A percentile compares a stretch with the other conserved stretches of the same genome.
These are phyloP conservation scores for Muricea muricata DNA, from an alignment of 92 coral and sea anemone species.

Conservation along the genomic window DNA sequence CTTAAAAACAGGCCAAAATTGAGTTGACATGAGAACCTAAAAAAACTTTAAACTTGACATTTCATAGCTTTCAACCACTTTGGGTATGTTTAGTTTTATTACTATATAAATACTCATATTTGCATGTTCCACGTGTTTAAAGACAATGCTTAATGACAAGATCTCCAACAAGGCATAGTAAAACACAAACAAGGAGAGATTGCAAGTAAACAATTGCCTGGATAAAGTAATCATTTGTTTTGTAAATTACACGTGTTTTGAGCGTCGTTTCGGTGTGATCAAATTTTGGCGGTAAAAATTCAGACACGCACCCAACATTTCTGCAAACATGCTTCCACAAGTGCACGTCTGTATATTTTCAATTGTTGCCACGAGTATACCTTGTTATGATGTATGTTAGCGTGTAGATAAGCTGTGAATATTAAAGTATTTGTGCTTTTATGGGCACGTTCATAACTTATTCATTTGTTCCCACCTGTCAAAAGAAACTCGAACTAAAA, in stretches of 20 bases:
- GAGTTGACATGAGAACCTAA: too few species aligned
- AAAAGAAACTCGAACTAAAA: too few species aligned
- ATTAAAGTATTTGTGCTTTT: too few species aligned
- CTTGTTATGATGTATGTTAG: too few species aligned
- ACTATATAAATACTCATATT: not conserved
- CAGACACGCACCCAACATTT: not conserved
- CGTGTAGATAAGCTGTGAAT: too few species aligned
- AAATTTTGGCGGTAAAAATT: constrained; percentile 10
- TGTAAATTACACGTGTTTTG: constrained; percentile 33
- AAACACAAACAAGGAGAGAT: not conserved
- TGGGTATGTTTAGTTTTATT: constrained; percentile 5
- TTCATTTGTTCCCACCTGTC: too few species aligned
- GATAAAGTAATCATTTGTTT: constrained; percentile 14
- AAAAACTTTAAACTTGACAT: not conserved
- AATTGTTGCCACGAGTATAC: too few species aligned
- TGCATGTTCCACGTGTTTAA: constrained; percentile 15
- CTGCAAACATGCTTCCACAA: not conserved
- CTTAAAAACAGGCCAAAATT: too few species aligned
- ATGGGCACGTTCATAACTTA: too few species aligned
- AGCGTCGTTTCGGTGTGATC: constrained; percentile 17
- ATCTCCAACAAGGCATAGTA: constrained; percentile 3
- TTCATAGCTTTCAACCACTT: not conserved
- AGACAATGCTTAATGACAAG: not conserved
- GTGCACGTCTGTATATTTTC: too few species aligned
- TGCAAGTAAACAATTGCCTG: not conserved